These are phyloP conservation scores for Petrocephalus zakoni DNA, from an alignment of 2,113 vertebrate genomes.

Conservation along the genomic window DNA sequence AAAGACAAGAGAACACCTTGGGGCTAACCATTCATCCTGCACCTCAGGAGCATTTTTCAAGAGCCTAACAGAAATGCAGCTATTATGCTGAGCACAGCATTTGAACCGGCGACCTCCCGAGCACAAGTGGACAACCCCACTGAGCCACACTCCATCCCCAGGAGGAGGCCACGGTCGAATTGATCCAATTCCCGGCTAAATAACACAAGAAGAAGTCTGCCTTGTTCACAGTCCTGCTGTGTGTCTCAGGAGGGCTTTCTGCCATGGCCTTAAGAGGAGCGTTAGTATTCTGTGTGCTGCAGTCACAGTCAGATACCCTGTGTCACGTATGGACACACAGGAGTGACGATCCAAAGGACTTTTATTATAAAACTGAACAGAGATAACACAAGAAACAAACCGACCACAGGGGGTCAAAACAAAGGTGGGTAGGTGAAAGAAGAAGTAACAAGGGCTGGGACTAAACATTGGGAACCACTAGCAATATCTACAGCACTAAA, in stretches of 20 bases:
- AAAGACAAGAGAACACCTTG: neutral
- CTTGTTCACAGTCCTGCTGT: neutral
- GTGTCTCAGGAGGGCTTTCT: neutral
- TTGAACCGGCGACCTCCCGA: neutral
- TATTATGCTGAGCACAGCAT: neutral
- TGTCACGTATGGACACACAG: neutral
- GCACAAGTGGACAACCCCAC: neutral
- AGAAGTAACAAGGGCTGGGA: neutral
- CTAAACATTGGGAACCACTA: neutral
- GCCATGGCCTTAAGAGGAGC: neutral
- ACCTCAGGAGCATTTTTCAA: neutral
- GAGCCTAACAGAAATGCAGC: neutral
- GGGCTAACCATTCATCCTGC: neutral
- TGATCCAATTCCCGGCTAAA: neutral
- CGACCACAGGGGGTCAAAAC: neutral
- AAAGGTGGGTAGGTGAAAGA: neutral
- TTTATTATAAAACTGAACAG: neutral
- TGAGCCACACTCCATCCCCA: too few species aligned
- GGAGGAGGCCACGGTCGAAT: neutral
- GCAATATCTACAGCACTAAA: neutral
- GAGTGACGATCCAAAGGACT: neutral
- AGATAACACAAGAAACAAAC: neutral
- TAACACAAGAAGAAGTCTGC: neutral
- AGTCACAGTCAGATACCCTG: neutral
- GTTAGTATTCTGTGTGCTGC: neutral